Percentiles rank a stretch among this genome's conserved stretches.
Conservation (phyloP, 2,113 vertebrate genomes). For the Pomatostomus ruficeps region DNA sequence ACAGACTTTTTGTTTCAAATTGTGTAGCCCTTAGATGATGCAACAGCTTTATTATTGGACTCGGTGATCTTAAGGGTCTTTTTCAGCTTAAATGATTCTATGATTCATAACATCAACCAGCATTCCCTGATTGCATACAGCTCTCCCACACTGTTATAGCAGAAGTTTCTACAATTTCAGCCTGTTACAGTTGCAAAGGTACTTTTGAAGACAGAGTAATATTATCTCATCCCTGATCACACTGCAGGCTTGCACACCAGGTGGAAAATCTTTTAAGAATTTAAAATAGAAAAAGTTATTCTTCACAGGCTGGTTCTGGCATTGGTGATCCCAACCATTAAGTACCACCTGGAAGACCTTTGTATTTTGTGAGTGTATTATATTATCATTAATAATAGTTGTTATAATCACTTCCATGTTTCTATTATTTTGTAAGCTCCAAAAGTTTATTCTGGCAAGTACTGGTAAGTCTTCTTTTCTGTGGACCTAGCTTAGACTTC, state of each 20-base stretch:
- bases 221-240: background rate
- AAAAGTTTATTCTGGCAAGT: background rate
- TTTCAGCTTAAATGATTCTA: background rate
- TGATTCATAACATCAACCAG: background rate
- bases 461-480: background rate
- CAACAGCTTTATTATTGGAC: background rate
- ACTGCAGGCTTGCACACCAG: fast-evolving
- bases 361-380: background rate
- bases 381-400: background rate
- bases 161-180: background rate
- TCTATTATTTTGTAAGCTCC: background rate
- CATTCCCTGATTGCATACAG: background rate
- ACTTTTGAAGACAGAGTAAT: background rate
- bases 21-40: background rate
- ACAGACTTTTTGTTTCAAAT: background rate
- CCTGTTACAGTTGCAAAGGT: background rate
- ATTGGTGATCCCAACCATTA: background rate
- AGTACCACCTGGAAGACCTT: background rate
- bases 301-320: background rate
- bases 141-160: background rate
- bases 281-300: background rate
- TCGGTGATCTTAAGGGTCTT: background rate
- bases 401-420: background rate
- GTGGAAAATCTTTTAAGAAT: background rate
- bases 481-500: background rate